Percentiles rank a stretch among this genome's conserved stretches.
Conservation (phyloP, 2,888 invertebrate genomes). For the Sinelater perroti region DNA sequence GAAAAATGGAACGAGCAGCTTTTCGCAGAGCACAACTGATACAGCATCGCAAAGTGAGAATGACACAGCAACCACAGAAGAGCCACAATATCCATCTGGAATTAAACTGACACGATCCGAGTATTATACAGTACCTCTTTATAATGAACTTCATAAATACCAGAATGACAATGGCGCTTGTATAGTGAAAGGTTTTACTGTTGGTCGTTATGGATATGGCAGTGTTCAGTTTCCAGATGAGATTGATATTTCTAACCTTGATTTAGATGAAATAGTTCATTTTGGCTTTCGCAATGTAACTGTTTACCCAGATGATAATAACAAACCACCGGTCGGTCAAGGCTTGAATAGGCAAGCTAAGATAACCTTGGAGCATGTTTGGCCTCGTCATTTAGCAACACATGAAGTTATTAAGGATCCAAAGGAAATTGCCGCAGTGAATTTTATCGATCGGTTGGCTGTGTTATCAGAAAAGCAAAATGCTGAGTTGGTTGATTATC, state of each 20-base stretch:
- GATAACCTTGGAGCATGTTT: conserved; percentile 91
- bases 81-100: conserved; percentile 58
- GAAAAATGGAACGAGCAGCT: no score
- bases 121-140: conserved; percentile 89
- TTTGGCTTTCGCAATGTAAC: conserved; percentile 95
- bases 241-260: conserved; percentile 84
- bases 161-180: conserved; percentile 81
- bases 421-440: conserved; percentile 78
- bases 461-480: conserved; percentile 86
- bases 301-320: conserved; percentile 90
- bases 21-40: no score
- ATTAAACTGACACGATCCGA: conserved; percentile 80
- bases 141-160: conserved; percentile 81
- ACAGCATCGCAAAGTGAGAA: no score
- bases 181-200: conserved; percentile 84
- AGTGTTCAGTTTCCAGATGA: conserved; percentile 86
- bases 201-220: conserved; percentile 91
- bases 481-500: conserved; percentile 92
- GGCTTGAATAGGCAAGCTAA: conserved; percentile 89
- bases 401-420: conserved; percentile 82
- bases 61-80: neutral
- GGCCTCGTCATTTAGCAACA: conserved; percentile 89
- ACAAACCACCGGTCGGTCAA: conserved; percentile 87
- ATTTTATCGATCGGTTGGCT: conserved; percentile 86
- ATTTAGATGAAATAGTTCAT: conserved; percentile 89